Conservation (phyloP, 2,888 invertebrate species). For the Ganaspis brasiliensis region DNA sequence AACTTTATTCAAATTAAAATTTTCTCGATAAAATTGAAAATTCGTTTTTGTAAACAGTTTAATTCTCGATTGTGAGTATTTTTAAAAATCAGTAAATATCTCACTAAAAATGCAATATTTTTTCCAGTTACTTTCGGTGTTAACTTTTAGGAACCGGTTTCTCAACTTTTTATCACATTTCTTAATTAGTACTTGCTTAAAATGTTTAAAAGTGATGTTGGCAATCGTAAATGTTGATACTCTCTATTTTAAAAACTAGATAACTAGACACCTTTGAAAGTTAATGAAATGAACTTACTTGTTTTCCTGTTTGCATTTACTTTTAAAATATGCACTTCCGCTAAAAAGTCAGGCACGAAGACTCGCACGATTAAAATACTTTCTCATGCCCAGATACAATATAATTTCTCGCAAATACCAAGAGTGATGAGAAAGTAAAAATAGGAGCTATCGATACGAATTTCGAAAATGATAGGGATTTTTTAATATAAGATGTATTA, state of each 20-base stretch:
- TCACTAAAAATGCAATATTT: background rate
- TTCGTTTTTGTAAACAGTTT: background rate
- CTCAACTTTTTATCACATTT: background rate
- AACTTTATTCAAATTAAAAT: too few relatives aligned
- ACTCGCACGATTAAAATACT: constrained; percentile 38
- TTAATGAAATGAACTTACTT: constrained; percentile 27
- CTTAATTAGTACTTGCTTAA: constrained; percentile 9
- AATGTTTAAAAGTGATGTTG: background rate
- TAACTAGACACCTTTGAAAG: constrained; percentile 29
- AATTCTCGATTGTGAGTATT: background rate
- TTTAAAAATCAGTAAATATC: background rate
- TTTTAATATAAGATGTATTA: too few relatives aligned
- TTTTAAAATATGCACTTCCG: constrained; percentile 35
- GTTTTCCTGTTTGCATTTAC: constrained; percentile 31
- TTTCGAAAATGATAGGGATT: background rate
- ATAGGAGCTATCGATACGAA: background rate
- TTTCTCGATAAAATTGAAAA: too few relatives aligned
- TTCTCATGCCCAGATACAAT: constrained; percentile 36
- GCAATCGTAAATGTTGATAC: background rate
- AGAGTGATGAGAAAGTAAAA: constrained; percentile 35
- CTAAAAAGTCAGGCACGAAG: constrained; percentile 37
- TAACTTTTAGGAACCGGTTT: constrained; percentile 16
- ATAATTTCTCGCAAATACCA: constrained; percentile 7
- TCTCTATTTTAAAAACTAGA: background rate
- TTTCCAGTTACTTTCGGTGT: background rate